phyloP scores from a whole-genome alignment of 2,888 invertebrate species.

The Nycteola revayana region DNA sequence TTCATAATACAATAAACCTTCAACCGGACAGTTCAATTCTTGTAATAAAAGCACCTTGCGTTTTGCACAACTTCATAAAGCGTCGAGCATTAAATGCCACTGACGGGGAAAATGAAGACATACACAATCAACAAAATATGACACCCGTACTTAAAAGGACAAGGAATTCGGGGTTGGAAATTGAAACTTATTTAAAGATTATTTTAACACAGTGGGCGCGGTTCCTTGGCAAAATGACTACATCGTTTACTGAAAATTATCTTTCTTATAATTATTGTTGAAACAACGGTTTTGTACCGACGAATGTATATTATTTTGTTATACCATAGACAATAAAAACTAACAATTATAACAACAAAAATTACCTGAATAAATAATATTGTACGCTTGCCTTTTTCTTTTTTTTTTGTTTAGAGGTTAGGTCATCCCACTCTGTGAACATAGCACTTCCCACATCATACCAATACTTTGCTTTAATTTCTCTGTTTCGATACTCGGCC shows the following conservation, averaged over 20 bases:
- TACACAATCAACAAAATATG: slow-evolving; percentile 16
- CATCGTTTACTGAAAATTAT: slow-evolving; percentile 19
- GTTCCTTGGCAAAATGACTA: slow-evolving; percentile 22
- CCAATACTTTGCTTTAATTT: no score
- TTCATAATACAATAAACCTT: slow-evolving; percentile 9
- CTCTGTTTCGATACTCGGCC: no score
- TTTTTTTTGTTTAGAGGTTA: no score
- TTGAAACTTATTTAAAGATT: slow-evolving; percentile 19
- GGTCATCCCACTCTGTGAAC: no score
- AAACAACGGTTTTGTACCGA: no score
- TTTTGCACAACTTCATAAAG: slow-evolving; percentile 15
- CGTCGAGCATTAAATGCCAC: slow-evolving; percentile 14
- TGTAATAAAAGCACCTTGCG: slow-evolving; percentile 11
- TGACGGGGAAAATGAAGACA: slow-evolving; percentile 13
- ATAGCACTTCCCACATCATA: no score
- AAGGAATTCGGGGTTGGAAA: slow-evolving; percentile 16
- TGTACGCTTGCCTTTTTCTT: no score
- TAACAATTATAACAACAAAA: no score
- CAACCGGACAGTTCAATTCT: slow-evolving; percentile 5
- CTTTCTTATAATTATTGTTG: no score
- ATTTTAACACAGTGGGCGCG: slow-evolving; percentile 17
- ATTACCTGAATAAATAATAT: no score
- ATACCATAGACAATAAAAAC: no score
- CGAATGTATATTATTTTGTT: no score
- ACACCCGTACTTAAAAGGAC: slow-evolving; percentile 15